Base-by-base conservation (phyloP, 1,140 invertebrate genomes). In the Phortica variegata region DNA sequence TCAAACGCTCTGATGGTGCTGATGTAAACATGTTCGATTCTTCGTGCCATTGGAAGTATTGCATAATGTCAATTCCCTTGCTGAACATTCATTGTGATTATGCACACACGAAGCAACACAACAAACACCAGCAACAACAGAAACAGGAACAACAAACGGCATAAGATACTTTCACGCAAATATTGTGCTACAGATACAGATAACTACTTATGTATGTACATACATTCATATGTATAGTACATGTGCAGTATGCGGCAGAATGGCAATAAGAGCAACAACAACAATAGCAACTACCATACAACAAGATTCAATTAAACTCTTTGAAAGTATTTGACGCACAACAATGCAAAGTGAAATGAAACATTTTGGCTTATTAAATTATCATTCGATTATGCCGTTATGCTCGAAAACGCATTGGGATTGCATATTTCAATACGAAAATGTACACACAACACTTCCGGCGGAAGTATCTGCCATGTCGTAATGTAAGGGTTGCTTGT, bases 321-420 rank as follows among this genome's bases (percentile, higher is more conserved):
- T 21, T 37, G 46, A 26, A 49, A 46, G 21, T 16, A 26, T n/a
- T n/a, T n/a, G n/a, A n/a, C n/a, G n/a, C n/a, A 31, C 32, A 60
- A 66, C 60, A 68, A 66, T 66, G 66, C 63, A 66, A 66, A 66
- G 62, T 63, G 63, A 65, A 60, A 69, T 52, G 65, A 61, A 65
- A 68, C 54, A 50, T 52, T 68, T 60, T 50, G 63, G 39, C 34
- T 47, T 69, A 69, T 69, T 69, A 69, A 69, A 69, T 69, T 69
- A 69, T 65, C 65, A 69, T 69, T 69, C 65, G 65, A 69, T 69
- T 69, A 69, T 65, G 65, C 60, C 61, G 65, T 69, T 69, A 69
- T 61, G 65, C 47, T 56, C 60, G 39, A 58, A 47, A 68, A 68
- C 63, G 63, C 54, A 47, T 34, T 42, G 50, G 50, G 50, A 50